These are phyloP conservation scores for Pseudorhiza aurosa DNA, from an alignment of 30 jellyfish, hydroid and myxozoan genomes.

Conservation along the genomic window DNA sequence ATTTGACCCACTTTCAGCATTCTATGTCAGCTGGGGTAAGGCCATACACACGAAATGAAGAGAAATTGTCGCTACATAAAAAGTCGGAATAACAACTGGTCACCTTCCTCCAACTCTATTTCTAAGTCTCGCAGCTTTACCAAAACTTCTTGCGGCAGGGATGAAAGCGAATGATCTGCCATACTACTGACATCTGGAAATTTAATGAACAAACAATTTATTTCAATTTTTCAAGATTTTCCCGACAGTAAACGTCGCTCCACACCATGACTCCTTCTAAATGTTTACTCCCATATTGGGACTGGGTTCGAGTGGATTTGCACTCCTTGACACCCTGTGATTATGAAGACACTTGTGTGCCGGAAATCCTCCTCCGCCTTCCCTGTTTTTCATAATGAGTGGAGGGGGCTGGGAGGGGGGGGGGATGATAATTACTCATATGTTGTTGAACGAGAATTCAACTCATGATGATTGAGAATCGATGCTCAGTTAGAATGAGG, in stretches of 20 bases:
- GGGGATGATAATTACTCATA: too few relatives aligned
- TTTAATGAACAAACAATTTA: background rate
- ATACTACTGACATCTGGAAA: slow-evolving; percentile 60
- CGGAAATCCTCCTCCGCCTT: slow-evolving; percentile 53
- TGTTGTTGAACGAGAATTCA: too few relatives aligned
- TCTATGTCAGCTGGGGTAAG: background rate
- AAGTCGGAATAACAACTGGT: background rate
- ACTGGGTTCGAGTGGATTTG: slow-evolving; percentile 47
- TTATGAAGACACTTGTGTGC: slow-evolving; percentile 6
- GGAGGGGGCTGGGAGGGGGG: too few relatives aligned
- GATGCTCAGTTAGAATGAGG: too few relatives aligned
- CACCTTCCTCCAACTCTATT: slow-evolving; percentile 90
- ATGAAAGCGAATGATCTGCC: slow-evolving; percentile 71
- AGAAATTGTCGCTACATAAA: background rate
- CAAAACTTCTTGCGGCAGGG: slow-evolving; percentile 88
- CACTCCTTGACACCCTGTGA: slow-evolving; percentile 42
- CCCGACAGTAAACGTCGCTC: background rate
- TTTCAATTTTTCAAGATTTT: background rate
- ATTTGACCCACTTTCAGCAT: slow-evolving; percentile 10
- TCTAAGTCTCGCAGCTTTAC: slow-evolving; percentile 85
- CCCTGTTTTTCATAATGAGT: too few relatives aligned
- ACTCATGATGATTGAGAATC: too few relatives aligned
- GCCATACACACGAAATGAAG: background rate
- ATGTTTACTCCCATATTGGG: slow-evolving; percentile 57
- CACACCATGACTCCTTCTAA: slow-evolving; percentile 42